Percentiles rank a stretch among this genome's conserved stretches.
These are phyloP conservation scores for Siniperca scherzeri DNA, from an alignment of 2,797 vertebrate genomes.

Conservation along the genomic window DNA sequence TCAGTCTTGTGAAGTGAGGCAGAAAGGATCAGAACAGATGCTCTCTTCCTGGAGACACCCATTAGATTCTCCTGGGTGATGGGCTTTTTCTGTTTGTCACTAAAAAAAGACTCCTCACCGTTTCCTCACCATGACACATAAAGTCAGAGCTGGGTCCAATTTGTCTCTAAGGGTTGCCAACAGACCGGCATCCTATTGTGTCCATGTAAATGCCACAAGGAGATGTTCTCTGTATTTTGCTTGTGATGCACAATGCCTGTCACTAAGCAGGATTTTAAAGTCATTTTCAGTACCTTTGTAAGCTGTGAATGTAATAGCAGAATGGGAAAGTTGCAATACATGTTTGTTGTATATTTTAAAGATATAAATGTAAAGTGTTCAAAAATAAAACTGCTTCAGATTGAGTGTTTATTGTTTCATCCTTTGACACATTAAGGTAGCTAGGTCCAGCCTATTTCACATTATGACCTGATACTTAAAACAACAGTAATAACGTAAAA, in stretches of 20 bases:
- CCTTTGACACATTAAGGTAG: slow-evolving; percentile 3
- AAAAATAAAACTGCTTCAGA: slow-evolving; percentile 40
- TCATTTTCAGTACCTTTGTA: slow-evolving; percentile 35
- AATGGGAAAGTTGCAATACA: slow-evolving; percentile 60
- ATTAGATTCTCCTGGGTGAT: slow-evolving; percentile 34
- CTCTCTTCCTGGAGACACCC: slow-evolving; percentile 27
- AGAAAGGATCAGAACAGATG: slow-evolving; percentile 42
- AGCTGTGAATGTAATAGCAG: slow-evolving; percentile 55
- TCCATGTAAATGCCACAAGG: slow-evolving; percentile 21
- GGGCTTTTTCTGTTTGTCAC: slow-evolving; percentile 37
- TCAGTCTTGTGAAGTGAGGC: slow-evolving; percentile 36
- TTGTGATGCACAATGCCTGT: slow-evolving; percentile 36
- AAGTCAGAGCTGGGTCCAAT: slow-evolving; percentile 25
- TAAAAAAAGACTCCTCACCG: slow-evolving; percentile 30
- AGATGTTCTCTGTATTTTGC: slow-evolving; percentile 34
- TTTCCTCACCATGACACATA: not conserved
- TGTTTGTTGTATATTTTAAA: slow-evolving; percentile 40
- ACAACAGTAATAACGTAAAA: slow-evolving; percentile 34
- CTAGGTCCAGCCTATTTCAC: slow-evolving; percentile 48
- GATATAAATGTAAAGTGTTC: slow-evolving; percentile 28
- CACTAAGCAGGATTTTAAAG: slow-evolving; percentile 39
- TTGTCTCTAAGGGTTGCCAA: slow-evolving; percentile 37
- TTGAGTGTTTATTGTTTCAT: slow-evolving; percentile 44
- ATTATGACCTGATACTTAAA: slow-evolving; percentile 14
- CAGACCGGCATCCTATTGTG: slow-evolving; percentile 18